phyloP scores from a whole-genome alignment of 2,888 invertebrate species.

The Meiosimyza platycephala region DNA sequence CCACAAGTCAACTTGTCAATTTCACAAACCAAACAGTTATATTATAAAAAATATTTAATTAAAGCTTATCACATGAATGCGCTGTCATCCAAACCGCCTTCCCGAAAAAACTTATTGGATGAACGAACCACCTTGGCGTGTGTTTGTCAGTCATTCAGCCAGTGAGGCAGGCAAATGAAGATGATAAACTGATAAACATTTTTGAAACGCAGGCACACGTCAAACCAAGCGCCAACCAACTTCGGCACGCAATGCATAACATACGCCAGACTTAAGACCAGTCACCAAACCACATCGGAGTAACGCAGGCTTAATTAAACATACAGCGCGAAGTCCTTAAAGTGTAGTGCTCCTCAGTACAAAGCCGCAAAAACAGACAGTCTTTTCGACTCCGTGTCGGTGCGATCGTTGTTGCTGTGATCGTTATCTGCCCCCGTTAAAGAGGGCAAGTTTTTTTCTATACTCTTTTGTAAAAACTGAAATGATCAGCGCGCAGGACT shows the following conservation, averaged over 20 bases:
- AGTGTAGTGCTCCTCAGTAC: slow-evolving; percentile 8
- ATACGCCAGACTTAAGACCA: slow-evolving; percentile 6
- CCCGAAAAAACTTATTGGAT: not conserved
- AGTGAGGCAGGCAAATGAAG: slow-evolving; percentile 35
- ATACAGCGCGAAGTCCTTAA: slow-evolving; percentile 23
- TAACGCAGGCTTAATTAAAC: slow-evolving; percentile 18
- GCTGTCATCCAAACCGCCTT: slow-evolving; percentile 14
- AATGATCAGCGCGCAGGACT: slow-evolving; percentile 35
- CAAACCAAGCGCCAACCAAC: slow-evolving; percentile 62
- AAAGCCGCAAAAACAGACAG: not conserved
- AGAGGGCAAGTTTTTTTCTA: not conserved
- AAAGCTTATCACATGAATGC: slow-evolving; percentile 28
- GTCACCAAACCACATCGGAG: not conserved
- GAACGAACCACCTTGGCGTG: slow-evolving; percentile 2
- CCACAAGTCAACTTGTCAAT: slow-evolving; percentile 4
- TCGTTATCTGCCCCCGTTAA: slow-evolving; percentile 44
- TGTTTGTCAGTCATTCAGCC: not conserved
- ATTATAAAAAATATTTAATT: slow-evolving; percentile 32
- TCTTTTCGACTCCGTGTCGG: not conserved
- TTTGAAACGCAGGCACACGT: slow-evolving; percentile 63
- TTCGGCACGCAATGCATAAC: slow-evolving; percentile 20
- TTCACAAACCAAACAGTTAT: slow-evolving; percentile 15
- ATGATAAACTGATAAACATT: slow-evolving; percentile 60
- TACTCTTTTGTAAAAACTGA: not conserved
- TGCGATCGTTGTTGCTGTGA: slow-evolving; percentile 14